A percentile compares a stretch with the other conserved stretches of the same genome.
phyloP scores from a whole-genome alignment of 53 echinoderm and acorn worm genomes.

The Mesocentrotus franciscanus region DNA sequence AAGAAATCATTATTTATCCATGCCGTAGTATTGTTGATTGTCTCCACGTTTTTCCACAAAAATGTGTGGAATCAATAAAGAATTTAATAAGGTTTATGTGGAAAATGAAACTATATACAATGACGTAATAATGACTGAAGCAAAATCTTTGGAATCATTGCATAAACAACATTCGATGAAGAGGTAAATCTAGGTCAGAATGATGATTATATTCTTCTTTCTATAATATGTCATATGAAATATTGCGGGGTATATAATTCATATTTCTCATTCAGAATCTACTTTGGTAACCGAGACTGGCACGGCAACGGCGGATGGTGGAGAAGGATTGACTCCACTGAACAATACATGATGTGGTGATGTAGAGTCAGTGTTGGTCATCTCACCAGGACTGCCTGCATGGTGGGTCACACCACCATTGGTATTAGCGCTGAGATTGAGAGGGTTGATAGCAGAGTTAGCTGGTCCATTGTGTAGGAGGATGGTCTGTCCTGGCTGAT shows the following conservation, averaged over 20 bases:
- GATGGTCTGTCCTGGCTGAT: conserved; percentile 47
- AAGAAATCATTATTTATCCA: neutral
- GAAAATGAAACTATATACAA: conserved; percentile 35
- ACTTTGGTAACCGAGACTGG: conserved; percentile 13
- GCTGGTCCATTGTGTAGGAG: conserved; percentile 59
- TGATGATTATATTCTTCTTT: conserved; percentile 11
- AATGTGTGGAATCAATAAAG: neutral
- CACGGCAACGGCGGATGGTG: conserved; percentile 67
- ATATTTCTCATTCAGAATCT: neutral
- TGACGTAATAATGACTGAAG: neutral
- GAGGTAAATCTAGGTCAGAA: conserved; percentile 46
- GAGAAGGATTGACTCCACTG: conserved; percentile 65
- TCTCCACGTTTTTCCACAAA: neutral
- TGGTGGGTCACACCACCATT: conserved; percentile 12
- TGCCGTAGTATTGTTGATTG: neutral
- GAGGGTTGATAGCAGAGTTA: conserved; percentile 46
- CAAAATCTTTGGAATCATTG: neutral
- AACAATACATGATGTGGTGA: conserved; percentile 59
- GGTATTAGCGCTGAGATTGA: conserved; percentile 60
- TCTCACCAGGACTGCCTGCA: conserved; percentile 54
- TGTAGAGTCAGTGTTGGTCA: conserved; percentile 9
- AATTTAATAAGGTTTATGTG: neutral
- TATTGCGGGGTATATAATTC: conserved; percentile 15
- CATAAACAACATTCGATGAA: neutral
- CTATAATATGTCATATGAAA: neutral